A percentile compares a stretch with the other conserved stretches of the same genome.
phyloP scores from a whole-genome alignment of 2,113 vertebrate genomes.

The Muscicapa adusta region DNA sequence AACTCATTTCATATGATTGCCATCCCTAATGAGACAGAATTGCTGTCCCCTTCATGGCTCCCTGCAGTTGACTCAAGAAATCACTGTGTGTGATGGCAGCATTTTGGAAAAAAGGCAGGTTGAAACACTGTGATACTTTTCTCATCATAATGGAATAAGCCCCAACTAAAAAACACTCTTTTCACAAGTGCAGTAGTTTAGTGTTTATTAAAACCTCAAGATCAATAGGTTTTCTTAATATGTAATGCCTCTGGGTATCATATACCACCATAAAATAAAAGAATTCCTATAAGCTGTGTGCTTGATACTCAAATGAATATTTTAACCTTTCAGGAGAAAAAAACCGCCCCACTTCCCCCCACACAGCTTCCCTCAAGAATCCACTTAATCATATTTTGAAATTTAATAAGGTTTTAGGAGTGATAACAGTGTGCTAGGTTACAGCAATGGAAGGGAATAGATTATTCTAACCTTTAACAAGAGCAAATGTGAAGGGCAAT shows the following conservation, averaged over 20 bases:
- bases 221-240: background rate
- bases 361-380: background rate
- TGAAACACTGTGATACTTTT: background rate
- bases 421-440: background rate
- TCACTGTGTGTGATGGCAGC: background rate
- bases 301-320: conserved; percentile 5
- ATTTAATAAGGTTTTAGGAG: conserved; percentile 26
- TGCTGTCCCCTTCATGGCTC: background rate
- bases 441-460: conserved; percentile 13
- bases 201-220: conserved; percentile 14
- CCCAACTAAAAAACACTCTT: background rate
- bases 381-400: conserved; percentile 48
- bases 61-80: background rate
- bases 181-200: background rate
- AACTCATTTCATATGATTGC: background rate
- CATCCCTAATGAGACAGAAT: background rate
- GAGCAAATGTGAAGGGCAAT: background rate
- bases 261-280: background rate
- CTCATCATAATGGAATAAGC: background rate
- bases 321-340: conserved; percentile 35
- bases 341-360: background rate
- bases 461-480: conserved; percentile 61
- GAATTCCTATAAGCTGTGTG: background rate
- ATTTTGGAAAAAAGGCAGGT: background rate
- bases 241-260: background rate